Conservation (phyloP, 2,797 vertebrate species). For the Lemur catta region DNA sequence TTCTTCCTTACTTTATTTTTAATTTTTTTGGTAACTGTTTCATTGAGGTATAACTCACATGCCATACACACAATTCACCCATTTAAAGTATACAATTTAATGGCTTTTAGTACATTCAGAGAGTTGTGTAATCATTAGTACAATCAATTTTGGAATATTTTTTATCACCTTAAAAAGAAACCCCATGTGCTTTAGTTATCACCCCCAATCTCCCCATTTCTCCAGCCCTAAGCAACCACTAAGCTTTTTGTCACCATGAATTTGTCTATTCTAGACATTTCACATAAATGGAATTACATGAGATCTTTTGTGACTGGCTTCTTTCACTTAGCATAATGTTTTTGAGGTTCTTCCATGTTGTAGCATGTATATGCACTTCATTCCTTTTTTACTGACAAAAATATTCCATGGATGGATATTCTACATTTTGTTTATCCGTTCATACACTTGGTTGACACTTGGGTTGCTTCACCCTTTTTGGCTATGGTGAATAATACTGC, state of each 20-base stretch:
- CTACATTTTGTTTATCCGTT: neutral
- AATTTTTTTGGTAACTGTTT: neutral
- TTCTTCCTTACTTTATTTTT: conserved; percentile 16
- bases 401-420: neutral
- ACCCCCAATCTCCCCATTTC: neutral
- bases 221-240: neutral
- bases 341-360: neutral
- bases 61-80: neutral
- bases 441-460: neutral
- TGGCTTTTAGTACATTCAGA: neutral
- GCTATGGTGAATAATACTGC: neutral
- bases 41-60: neutral
- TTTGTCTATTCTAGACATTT: neutral
- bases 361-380: neutral
- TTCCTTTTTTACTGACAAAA: neutral
- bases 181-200: neutral
- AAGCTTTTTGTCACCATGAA: neutral
- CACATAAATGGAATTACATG: neutral
- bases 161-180: conserved; percentile 27
- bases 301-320: neutral
- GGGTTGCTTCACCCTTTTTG: neutral
- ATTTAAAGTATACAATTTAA: neutral
- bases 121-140: neutral
- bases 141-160: neutral
- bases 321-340: neutral